Evolutionary conservation across 2,797 vertebrate genomes (phyloP).

Genomic region (Neosilurus mollespiculum): DNA sequence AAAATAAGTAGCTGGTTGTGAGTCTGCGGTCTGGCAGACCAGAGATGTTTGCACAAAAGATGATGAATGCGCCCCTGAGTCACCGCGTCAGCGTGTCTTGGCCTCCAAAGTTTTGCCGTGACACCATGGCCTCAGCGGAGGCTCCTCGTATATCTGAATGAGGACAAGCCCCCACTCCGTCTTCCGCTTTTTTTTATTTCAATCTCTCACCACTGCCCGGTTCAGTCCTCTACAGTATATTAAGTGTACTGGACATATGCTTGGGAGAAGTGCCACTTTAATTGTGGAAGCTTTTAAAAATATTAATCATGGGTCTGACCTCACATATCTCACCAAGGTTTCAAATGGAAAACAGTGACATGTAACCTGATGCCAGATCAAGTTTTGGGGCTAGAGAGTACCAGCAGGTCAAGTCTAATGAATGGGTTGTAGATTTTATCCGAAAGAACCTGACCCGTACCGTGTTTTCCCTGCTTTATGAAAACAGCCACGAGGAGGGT

Average conservation of each 20-base stretch:
- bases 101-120: constrained; percentile 22
- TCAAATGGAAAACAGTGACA: neutral
- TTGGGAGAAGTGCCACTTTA: neutral
- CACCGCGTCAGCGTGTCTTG: neutral
- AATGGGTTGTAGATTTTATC: constrained; percentile 16
- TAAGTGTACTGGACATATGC: neutral
- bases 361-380: constrained; percentile 29
- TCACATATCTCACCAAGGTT: neutral
- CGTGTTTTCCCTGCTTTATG: neutral
- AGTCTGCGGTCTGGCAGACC: constrained; percentile 46
- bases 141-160: constrained; percentile 36
- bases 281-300: constrained; percentile 7
- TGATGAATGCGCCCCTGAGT: constrained; percentile 38
- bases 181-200: constrained; percentile 23
- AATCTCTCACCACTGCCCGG: neutral
- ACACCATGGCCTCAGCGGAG: constrained; percentile 28
- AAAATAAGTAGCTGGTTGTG: constrained; percentile 36
- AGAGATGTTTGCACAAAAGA: constrained; percentile 41
- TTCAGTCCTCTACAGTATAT: neutral
- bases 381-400: neutral
- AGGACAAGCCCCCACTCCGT: constrained; percentile 21
- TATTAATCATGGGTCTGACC: constrained; percentile 1
- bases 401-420: constrained; percentile 30
- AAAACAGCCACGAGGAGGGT: constrained; percentile 10
- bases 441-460: neutral